Conservation (phyloP, 2,797 vertebrate genomes). For the Oophaga sylvatica region DNA sequence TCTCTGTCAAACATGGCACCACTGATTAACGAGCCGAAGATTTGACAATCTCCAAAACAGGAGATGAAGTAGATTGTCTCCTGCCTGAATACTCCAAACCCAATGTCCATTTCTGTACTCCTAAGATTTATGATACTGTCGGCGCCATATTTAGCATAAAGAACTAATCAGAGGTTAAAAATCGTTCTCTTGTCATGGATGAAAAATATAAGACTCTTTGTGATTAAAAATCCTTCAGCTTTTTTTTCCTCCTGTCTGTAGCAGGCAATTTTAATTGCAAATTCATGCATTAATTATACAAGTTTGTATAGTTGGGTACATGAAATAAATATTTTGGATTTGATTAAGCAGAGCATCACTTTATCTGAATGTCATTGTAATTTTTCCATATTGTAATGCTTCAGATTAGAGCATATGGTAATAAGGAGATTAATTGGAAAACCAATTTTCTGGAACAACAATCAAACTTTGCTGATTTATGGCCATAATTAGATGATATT, state of each 20-base stretch:
- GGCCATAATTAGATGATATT: slow-evolving; percentile 67
- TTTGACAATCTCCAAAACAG: neutral
- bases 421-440: slow-evolving; percentile 68
- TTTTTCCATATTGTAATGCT: slow-evolving; percentile 65
- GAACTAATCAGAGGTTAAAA: slow-evolving; percentile 58
- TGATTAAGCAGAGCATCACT: slow-evolving; percentile 71
- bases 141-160: slow-evolving; percentile 48
- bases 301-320: slow-evolving; percentile 65
- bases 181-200: slow-evolving; percentile 44
- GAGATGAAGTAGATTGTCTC: slow-evolving; percentile 8
- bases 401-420: slow-evolving; percentile 74
- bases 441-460: slow-evolving; percentile 66
- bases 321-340: slow-evolving; percentile 72
- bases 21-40: slow-evolving; percentile 26
- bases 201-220: slow-evolving; percentile 44
- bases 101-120: neutral
- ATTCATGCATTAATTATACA: slow-evolving; percentile 73
- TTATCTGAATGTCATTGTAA: slow-evolving; percentile 71
- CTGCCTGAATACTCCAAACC: neutral
- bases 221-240: slow-evolving; percentile 64
- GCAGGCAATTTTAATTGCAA: slow-evolving; percentile 69
- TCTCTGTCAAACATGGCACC: slow-evolving; percentile 22
- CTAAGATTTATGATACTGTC: slow-evolving; percentile 31
- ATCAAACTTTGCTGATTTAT: slow-evolving; percentile 68
- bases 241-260: slow-evolving; percentile 64